These are phyloP conservation scores for Epicauta chinensis DNA, from an alignment of 1,140 invertebrate genomes.

Conservation along the genomic window DNA sequence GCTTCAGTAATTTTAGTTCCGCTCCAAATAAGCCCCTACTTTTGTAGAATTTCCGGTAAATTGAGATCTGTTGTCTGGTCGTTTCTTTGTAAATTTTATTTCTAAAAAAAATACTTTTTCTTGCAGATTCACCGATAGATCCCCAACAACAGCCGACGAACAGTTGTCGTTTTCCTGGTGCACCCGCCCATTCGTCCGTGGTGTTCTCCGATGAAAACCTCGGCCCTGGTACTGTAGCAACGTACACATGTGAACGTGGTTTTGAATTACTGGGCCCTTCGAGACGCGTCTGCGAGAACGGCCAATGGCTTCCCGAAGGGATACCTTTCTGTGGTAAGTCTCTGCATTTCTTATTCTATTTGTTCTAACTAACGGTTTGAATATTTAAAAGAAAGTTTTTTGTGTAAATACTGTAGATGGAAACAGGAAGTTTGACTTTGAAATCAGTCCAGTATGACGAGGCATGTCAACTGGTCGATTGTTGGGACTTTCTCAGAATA, in stretches of 20 bases:
- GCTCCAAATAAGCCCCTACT: constrained; percentile 8
- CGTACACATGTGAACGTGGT: constrained; percentile 82
- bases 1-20: constrained; percentile 11
- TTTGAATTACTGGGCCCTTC: constrained; percentile 86
- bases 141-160: not conserved
- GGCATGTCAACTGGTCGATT: too few species aligned
- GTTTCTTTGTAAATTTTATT: too few species aligned
- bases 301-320: constrained; percentile 82
- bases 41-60: not conserved
- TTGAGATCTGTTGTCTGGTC: not conserved
- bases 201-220: constrained; percentile 66
- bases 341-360: too few species aligned
- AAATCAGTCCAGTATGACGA: too few species aligned
- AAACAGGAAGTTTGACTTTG: too few species aligned
- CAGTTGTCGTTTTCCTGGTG: constrained; percentile 85
- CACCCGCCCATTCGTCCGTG: constrained; percentile 79
- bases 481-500: too few species aligned
- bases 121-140: too few species aligned
- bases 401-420: too few species aligned
- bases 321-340: constrained; percentile 92
- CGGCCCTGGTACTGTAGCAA: constrained; percentile 65
- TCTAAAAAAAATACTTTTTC: too few species aligned
- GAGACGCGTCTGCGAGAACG: constrained; percentile 70
- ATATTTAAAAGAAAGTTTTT: too few species aligned
- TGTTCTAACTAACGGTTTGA: too few species aligned